Evolutionary conservation across 2,888 invertebrate species (phyloP).

Genomic region (Hypena proboscidalis): DNA sequence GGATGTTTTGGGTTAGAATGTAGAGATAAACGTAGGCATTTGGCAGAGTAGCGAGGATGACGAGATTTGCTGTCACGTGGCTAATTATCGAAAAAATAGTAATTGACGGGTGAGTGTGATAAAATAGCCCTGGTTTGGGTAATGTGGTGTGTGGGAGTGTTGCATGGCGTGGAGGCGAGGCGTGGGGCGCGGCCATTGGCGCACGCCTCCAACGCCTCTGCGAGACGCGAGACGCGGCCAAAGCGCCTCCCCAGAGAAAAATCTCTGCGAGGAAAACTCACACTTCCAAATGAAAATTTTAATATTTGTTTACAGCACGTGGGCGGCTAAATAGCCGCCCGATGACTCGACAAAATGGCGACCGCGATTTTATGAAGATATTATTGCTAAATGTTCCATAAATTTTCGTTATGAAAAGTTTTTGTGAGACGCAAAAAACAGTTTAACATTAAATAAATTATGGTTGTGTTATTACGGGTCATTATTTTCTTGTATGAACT

Average conservation of each 20-base stretch:
- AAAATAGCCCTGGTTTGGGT: conserved; percentile 28
- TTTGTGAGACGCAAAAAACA: conserved; percentile 4
- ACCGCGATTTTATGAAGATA: conserved; percentile 52
- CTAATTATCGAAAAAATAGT: conserved; percentile 30
- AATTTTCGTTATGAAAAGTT: conserved; percentile 23
- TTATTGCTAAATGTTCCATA: conserved; percentile 41
- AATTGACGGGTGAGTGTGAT: conserved; percentile 28
- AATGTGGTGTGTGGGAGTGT: conserved; percentile 41
- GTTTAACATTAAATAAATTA: too few species aligned
- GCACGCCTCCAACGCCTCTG: conserved; percentile 84
- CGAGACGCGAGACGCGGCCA: conserved; percentile 82
- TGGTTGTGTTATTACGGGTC: too few species aligned
- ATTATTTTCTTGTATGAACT: conserved; percentile 11
- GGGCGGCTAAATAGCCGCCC: conserved; percentile 61
- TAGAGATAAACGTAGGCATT: conserved; percentile 20
- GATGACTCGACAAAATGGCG: conserved; percentile 63
- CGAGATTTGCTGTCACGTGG: conserved; percentile 21
- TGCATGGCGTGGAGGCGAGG: conserved; percentile 51
- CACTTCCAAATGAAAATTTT: conserved; percentile 60
- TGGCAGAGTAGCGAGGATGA: conserved; percentile 17
- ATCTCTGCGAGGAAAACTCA: conserved; percentile 72
- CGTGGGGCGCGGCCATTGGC: conserved; percentile 82
- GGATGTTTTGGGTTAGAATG: conserved; percentile 19
- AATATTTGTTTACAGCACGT: conserved; percentile 65
- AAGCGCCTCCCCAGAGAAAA: conserved; percentile 69